Percentiles rank a stretch among this genome's conserved stretches.
Evolutionary conservation across 53 echinoderm and acorn worm genomes (phyloP).

Genomic region (Crossaster papposus): DNA sequence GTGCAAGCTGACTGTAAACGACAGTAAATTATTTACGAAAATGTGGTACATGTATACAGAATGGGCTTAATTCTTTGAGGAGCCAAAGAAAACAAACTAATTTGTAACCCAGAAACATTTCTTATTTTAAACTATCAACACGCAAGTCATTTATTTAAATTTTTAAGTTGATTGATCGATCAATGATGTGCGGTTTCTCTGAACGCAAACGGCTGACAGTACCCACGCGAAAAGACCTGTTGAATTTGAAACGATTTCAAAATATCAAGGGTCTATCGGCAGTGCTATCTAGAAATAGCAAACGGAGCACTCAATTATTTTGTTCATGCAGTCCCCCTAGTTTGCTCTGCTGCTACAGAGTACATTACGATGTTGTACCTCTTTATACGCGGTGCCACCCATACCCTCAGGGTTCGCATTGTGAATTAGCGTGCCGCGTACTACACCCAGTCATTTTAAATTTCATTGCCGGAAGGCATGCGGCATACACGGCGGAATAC

Average conservation of each 20-base stretch:
- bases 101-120: background rate
- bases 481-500: background rate
- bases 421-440: constrained; percentile 20
- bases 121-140: background rate
- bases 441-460: constrained; percentile 45
- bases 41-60: too few relatives aligned
- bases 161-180: background rate
- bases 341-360: background rate
- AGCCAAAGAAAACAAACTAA: background rate
- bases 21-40: too few relatives aligned
- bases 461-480: background rate
- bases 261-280: background rate
- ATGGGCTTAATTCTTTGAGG: background rate
- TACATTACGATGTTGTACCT: constrained; percentile 34
- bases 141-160: background rate
- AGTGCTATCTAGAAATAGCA: background rate
- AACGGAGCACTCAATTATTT: constrained; percentile 1
- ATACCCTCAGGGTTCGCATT: constrained; percentile 17
- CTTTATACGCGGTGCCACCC: constrained; percentile 29
- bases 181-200: too few relatives aligned
- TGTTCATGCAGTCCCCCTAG: background rate
- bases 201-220: too few relatives aligned
- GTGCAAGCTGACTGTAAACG: too few relatives aligned
- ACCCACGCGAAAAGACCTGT: background rate
- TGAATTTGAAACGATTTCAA: background rate